Conservation (phyloP, 2,113 vertebrate genomes). For the Loxodonta africana region DNA sequence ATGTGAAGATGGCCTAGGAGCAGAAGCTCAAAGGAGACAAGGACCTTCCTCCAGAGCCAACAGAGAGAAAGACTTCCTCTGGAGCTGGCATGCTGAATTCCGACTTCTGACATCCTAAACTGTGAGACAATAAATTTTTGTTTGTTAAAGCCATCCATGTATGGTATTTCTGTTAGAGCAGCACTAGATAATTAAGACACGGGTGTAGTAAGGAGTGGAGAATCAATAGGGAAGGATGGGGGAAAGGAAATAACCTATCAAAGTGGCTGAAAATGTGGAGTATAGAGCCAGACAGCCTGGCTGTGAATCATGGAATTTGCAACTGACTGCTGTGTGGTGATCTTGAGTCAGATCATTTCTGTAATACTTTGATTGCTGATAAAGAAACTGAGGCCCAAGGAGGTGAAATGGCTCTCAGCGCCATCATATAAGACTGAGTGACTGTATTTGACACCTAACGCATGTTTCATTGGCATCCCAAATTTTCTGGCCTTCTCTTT, state of each 20-base stretch:
- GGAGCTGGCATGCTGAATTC: too few relatives aligned
- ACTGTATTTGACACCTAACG: neutral
- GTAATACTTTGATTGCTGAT: neutral
- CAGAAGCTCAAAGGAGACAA: too few relatives aligned
- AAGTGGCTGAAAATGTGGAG: neutral
- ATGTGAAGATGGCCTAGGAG: too few relatives aligned
- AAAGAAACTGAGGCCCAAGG: neutral
- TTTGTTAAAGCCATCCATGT: too few relatives aligned
- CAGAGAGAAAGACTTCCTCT: too few relatives aligned
- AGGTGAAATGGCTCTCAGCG: neutral
- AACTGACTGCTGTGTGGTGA: neutral
- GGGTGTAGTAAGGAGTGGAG: neutral
- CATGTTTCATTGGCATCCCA: neutral
- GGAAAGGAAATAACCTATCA: neutral
- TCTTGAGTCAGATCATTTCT: neutral
- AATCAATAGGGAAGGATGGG: neutral
- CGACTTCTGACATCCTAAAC: too few relatives aligned
- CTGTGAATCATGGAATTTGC: too few relatives aligned
- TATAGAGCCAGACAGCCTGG: neutral
- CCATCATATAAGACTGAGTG: neutral
- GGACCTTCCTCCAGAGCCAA: too few relatives aligned
- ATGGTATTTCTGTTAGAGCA: too few relatives aligned
- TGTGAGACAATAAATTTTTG: too few relatives aligned
- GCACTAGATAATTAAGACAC: too few relatives aligned
- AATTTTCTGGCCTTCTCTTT: neutral